These are phyloP conservation scores for Aplysina aerophoba DNA, from an alignment of 37 sponge, comb jelly and placozoan species.

Conservation along the genomic window DNA sequence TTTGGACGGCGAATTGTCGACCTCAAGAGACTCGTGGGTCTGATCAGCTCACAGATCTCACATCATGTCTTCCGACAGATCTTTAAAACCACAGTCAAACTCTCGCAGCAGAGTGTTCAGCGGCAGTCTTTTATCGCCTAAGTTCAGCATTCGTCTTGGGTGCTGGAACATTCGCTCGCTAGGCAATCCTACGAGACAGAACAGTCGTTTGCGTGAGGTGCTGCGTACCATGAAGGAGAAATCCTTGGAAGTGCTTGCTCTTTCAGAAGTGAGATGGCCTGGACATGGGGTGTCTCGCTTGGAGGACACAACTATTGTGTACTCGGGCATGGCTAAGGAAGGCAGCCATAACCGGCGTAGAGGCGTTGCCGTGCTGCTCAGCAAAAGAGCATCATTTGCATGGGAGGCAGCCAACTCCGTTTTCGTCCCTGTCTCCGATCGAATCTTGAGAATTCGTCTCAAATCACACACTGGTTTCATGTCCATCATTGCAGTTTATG, in stretches of 20 bases:
- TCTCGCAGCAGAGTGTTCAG: background rate
- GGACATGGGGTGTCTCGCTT: background rate
- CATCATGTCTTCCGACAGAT: background rate
- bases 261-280: conserved; percentile 1
- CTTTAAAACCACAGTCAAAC: background rate
- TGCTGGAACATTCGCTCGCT: conserved; percentile 1
- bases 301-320: background rate
- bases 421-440: conserved; percentile 1
- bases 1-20: too few species aligned
- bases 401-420: background rate
- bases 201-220: background rate
- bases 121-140: background rate
- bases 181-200: background rate
- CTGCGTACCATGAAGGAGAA: background rate
- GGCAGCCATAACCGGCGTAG: background rate
- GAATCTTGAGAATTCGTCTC: background rate
- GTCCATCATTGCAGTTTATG: background rate
- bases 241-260: conserved; percentile 9
- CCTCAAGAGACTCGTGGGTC: background rate
- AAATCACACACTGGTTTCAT: background rate
- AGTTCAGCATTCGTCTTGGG: background rate
- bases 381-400: background rate
- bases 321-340: background rate
- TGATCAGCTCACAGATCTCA: background rate
- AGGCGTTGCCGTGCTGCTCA: background rate